Conservation (phyloP, 2,888 invertebrate species). For the Gastracanthus pulcherrimus region DNA sequence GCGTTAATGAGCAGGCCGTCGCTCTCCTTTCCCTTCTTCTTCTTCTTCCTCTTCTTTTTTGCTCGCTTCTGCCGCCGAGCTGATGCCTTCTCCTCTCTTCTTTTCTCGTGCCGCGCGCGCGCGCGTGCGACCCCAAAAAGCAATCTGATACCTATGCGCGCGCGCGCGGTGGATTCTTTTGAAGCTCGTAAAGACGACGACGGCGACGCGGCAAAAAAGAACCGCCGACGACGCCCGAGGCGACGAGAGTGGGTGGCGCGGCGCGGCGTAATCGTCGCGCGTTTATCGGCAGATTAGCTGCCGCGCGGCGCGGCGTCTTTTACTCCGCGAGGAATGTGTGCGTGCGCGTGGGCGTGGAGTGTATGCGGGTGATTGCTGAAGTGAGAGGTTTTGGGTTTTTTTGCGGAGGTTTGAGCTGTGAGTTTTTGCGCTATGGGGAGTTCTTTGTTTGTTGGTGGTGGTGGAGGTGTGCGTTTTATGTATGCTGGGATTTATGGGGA, state of each 20-base stretch:
- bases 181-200: no score
- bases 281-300: slow-evolving; percentile 38
- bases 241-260: not conserved
- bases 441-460: no score
- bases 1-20: slow-evolving; percentile 6
- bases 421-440: no score
- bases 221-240: not conserved
- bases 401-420: no score
- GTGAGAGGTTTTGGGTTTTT: no score
- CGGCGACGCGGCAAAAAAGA: not conserved
- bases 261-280: not conserved
- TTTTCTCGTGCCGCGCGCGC: slow-evolving; percentile 43
- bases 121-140: slow-evolving; percentile 48
- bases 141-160: slow-evolving; percentile 16
- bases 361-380: no score
- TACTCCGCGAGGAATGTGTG: not conserved
- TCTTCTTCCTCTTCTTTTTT: no score
- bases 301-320: not conserved
- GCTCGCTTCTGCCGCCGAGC: slow-evolving; percentile 32
- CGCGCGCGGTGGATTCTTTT: not conserved
- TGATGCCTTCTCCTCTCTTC: no score
- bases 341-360: not conserved
- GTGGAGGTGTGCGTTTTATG: no score
- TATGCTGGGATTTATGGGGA: no score
- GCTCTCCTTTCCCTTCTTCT: not conserved